A percentile compares a stretch with the other conserved stretches of the same genome.
These are phyloP conservation scores for Drosophila serrata DNA, from an alignment of 1,140 invertebrate species.

Conservation along the genomic window DNA sequence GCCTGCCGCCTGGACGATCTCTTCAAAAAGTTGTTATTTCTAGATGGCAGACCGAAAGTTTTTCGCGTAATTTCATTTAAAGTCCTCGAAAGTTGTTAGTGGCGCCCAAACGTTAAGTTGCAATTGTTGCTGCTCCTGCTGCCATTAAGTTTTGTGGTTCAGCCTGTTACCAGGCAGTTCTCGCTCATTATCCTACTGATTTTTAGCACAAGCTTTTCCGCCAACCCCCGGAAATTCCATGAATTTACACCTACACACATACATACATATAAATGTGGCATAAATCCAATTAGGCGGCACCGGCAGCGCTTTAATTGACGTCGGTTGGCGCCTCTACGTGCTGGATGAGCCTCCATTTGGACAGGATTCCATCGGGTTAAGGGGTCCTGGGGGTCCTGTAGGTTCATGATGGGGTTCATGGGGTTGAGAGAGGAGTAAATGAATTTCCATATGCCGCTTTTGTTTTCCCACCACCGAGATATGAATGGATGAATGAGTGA, in stretches of 20 bases:
- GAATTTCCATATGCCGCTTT: slow-evolving; percentile 74
- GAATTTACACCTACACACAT: slow-evolving; percentile 79
- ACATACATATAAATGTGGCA: slow-evolving; percentile 79
- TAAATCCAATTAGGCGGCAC: slow-evolving; percentile 80
- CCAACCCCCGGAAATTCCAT: slow-evolving; percentile 44
- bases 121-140: slow-evolving; percentile 69
- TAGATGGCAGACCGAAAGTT: slow-evolving; percentile 62
- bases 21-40: slow-evolving; percentile 67
- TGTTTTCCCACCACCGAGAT: slow-evolving; percentile 56
- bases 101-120: slow-evolving; percentile 53
- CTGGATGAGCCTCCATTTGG: slow-evolving; percentile 48
- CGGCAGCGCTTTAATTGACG: slow-evolving; percentile 80
- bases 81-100: slow-evolving; percentile 77
- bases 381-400: background rate
- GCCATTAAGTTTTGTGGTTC: slow-evolving; percentile 63
- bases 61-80: slow-evolving; percentile 83
- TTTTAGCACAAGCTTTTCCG: slow-evolving; percentile 61
- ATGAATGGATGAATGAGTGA: slow-evolving; percentile 61
- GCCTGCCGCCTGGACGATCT: slow-evolving; percentile 48
- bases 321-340: slow-evolving; percentile 59
- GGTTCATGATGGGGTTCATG: slow-evolving; percentile 1
- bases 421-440: slow-evolving; percentile 56
- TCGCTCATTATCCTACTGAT: slow-evolving; percentile 74
- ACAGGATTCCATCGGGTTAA: slow-evolving; percentile 9
- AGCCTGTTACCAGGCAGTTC: slow-evolving; percentile 25